Conservation (phyloP, 2,888 invertebrate genomes). For the Thymelicus lineola region DNA sequence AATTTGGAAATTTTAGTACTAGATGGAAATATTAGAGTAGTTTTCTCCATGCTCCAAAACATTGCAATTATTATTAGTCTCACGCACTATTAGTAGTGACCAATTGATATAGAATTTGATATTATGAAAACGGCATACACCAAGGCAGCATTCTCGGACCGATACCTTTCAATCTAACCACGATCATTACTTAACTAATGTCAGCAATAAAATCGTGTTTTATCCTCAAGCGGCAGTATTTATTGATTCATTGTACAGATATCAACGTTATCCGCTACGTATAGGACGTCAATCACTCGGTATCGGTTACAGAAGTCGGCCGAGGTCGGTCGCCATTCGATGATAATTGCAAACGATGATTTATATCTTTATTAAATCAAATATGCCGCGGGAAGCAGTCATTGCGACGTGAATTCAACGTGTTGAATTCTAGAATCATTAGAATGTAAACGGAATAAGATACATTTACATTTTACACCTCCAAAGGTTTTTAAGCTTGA, state of each 20-base stretch:
- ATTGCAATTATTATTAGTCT: too few species aligned
- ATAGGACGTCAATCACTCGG: constrained; percentile 35
- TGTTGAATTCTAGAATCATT: constrained; percentile 10
- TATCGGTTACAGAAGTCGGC: constrained; percentile 39
- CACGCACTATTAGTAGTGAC: too few species aligned
- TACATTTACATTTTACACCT: too few species aligned
- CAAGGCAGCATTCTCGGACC: constrained; percentile 19
- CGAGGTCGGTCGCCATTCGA: constrained; percentile 45
- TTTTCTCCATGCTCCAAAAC: too few species aligned
- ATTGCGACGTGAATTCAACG: constrained; percentile 6
- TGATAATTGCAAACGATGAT: constrained; percentile 38
- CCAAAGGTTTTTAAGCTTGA: too few species aligned
- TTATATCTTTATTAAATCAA: constrained; percentile 38
- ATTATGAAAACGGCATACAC: constrained; percentile 4
- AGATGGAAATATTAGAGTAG: too few species aligned
- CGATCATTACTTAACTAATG: constrained; percentile 21
- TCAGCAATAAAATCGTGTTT: constrained; percentile 33
- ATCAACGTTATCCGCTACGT: constrained; percentile 29
- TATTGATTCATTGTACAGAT: constrained; percentile 34
- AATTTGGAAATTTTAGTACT: too few species aligned
- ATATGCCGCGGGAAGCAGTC: constrained; percentile 4
- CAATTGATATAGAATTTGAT: too few species aligned
- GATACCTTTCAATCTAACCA: neutral
- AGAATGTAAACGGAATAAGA: neutral
- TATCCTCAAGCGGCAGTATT: constrained; percentile 35